A percentile compares a stretch with the other conserved stretches of the same genome.
phyloP scores from a whole-genome alignment of 2,113 vertebrate species.

The Leptocoma aspasia region DNA sequence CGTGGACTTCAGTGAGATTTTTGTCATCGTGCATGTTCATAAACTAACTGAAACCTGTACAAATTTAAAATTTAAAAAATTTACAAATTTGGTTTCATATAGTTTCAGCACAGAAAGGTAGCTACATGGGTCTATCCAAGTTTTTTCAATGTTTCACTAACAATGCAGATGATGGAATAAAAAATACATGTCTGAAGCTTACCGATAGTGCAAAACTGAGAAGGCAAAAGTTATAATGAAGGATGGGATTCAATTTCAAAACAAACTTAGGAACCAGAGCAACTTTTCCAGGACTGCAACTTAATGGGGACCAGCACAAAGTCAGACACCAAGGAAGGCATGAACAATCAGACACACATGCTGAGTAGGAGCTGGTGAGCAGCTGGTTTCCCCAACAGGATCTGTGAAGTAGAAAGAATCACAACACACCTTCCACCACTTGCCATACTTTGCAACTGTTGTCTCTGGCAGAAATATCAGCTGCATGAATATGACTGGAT shows the following conservation, averaged over 20 bases:
- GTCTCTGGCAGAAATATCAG: not conserved
- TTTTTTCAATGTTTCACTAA: not conserved
- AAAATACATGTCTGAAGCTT: not conserved
- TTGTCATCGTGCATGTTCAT: not conserved
- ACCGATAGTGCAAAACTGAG: not conserved
- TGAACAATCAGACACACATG: not conserved
- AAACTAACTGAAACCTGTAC: not conserved
- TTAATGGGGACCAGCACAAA: not conserved
- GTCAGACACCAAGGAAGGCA: rapidly evolving
- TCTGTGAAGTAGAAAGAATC: not conserved
- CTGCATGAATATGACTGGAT: not conserved
- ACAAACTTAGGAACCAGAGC: not conserved
- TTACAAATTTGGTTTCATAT: not conserved
- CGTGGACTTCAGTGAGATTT: not conserved
- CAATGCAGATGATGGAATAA: not conserved
- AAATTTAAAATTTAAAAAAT: too few species aligned
- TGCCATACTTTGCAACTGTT: not conserved
- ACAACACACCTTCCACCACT: not conserved
- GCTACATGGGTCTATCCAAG: not conserved
- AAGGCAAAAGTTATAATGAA: not conserved
- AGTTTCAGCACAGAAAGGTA: not conserved
- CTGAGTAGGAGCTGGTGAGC: not conserved
- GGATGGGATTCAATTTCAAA: not conserved
- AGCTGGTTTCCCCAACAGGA: not conserved
- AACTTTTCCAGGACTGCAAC: not conserved